A percentile compares a stretch with the other conserved stretches of the same genome.
Evolutionary conservation across 2,888 invertebrate genomes (phyloP).

Genomic region (Caenorhabditis sp.): DNA sequence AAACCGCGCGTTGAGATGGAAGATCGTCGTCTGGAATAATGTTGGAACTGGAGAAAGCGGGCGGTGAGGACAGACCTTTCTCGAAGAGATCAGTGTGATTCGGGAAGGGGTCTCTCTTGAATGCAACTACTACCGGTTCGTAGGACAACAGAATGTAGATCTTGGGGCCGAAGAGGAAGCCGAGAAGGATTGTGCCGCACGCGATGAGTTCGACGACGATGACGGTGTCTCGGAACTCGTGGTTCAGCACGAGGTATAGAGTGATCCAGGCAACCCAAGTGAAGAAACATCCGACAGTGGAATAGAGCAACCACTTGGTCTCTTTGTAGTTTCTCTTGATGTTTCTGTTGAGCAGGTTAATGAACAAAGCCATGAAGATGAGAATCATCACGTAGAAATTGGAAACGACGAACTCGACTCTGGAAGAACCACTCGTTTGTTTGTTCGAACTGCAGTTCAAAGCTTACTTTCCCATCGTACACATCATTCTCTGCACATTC

Average conservation of each 20-base stretch:
- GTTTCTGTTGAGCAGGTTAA: slow-evolving; percentile 78
- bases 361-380: slow-evolving; percentile 78
- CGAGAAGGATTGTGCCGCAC: slow-evolving; percentile 79
- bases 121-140: slow-evolving; percentile 82
- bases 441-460: background rate
- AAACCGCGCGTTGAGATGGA: slow-evolving; percentile 70
- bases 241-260: slow-evolving; percentile 69
- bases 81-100: slow-evolving; percentile 74
- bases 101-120: slow-evolving; percentile 70
- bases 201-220: slow-evolving; percentile 77
- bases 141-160: slow-evolving; percentile 82
- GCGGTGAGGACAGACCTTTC: slow-evolving; percentile 58
- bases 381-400: slow-evolving; percentile 79
- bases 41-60: background rate
- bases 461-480: slow-evolving; percentile 70
- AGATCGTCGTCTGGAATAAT: slow-evolving; percentile 69
- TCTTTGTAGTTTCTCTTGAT: slow-evolving; percentile 83
- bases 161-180: slow-evolving; percentile 82
- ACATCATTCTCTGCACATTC: slow-evolving; percentile 71
- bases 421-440: background rate
- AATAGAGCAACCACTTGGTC: slow-evolving; percentile 81
- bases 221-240: slow-evolving; percentile 68
- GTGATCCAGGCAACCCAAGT: slow-evolving; percentile 77
- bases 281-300: slow-evolving; percentile 74
- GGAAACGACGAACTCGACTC: slow-evolving; percentile 74